Base-by-base conservation (phyloP, 2,113 vertebrate species). In the Zosterops hypoxanthus region DNA sequence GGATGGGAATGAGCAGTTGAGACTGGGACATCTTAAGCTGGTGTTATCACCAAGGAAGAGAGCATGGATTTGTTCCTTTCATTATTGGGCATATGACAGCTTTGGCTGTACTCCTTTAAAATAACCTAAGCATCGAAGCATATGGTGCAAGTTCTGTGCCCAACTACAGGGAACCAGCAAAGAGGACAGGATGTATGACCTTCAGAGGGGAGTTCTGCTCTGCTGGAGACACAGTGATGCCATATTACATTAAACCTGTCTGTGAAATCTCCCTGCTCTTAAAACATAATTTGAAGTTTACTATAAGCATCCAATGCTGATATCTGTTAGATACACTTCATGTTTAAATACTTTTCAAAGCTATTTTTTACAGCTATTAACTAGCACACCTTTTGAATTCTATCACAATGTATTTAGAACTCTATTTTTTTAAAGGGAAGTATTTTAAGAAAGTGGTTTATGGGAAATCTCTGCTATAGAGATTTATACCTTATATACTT, bases 121-220 rank as follows among this genome's bases (percentile, higher is more conserved):
- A 86, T 47, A 81, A 76, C 72, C 24, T 81, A 66, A 77, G 71
- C 80, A 73, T 83, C 0, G 3, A 81, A 86, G 71, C 86, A 53
- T 94, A 80, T 86, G 82, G 70, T 93, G 52, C 60, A 59, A 50
- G 60, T 83, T 88, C 76, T 90, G 59, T 94, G 86, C 83, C 92
- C 88, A 93, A 0, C 68, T 86, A 42, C 44, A 50, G 33, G 55
- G 79, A 92, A 78, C 69, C 73, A 60, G 31, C 49, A 56, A 78
- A 75, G 56, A 92, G 64, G 47, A 90, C 33, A 59, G 64, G 63
- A 77, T 41, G 22, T 42, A 12, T 57, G 95, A 95, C 90, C 92
- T 96, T 93, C 90, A 85, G 49, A 85, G 41, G 34, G 78, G 41
- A 92, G 78, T 85, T 96, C 84, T 93, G 73, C 92, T 92, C 81